Base-by-base conservation (phyloP, 2,888 invertebrate species). In the Meteorus cinctellus region DNA sequence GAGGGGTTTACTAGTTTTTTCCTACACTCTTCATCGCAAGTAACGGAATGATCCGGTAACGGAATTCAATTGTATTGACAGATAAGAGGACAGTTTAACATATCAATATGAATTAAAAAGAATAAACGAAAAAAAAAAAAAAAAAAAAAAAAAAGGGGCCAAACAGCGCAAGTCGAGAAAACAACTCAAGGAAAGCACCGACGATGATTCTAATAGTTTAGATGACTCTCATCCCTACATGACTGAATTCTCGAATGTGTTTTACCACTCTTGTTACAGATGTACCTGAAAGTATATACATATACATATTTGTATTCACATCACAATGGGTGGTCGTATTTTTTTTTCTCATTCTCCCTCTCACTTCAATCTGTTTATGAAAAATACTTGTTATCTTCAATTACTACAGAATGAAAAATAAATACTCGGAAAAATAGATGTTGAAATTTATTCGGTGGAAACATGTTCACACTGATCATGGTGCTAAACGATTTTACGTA, bases 211-310 rank as follows among this genome's bases (percentile, higher is more conserved):
- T 78, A 81, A 81, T 78, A 77, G 77, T 76, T 79, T 76, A 81
- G 87, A 86, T 85, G 85, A 87, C 86, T 86, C 88, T 88, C 82
- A 79, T 83, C 74, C 75, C 81, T 86, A 83, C 88, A 87, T 87
- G 88, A 83, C 80, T 84, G 86, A 82, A 76, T 81, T 77, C 81
- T 84, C 82, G 78, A 86, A 86, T 86, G 85, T 66, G 72, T 73
- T 73, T 36, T 66, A 16, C 72, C 72, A 72, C 65, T 68, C 16
- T 14, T 31, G 34, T 55, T 55, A 55, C 62, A 72, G 48, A 29
- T 34, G 65, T 66, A 60, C 29, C 12, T 34, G 12, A 34, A 14
- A n/a, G 6, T 1, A 62, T 3, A 31, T n/a, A 36, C 36, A 72
- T 19, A 45, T 41, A 45, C 48, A 48, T 51, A 51, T 4, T 8